Evolutionary conservation across 2,888 invertebrate species (phyloP), one percentile per base, ranked within the genome.

Genomic region (Caradrina clavipalpis): DNA sequence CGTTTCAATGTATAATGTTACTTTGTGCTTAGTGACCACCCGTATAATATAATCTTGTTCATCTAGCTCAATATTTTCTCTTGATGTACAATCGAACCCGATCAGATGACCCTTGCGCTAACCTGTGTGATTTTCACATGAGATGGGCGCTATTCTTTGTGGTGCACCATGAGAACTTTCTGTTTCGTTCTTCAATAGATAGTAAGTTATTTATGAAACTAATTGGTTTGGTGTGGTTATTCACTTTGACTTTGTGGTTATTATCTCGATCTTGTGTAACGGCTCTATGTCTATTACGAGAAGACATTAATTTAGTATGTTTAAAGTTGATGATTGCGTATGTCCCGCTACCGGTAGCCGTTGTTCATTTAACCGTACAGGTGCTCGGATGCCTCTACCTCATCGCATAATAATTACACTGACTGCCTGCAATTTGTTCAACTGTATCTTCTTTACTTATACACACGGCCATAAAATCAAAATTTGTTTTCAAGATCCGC

Each of bases 51-150:
- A 90, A 91, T 92, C 92, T 89, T 81, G 86, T 86, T 88, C 88
- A 92, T 93, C 91, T 92, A 84, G 88, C 87, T 90, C 91, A 90
- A 90, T 93, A 93, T 94, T 93, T 93, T 92, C 92, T 90, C 89
- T 87, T 90, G 91, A 92, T 91, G 88, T 88, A 90, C 89, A 90
- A 91, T 91, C 90, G 92, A 89, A 89, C 88, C 86, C 84, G 89
- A 93, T 93, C 93, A 88, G 88, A 91, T 93, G 93, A 93, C 92
- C 93, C 85, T 78, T 63, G 84, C 82, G 82, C 88, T 87, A 89
- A 86, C 92, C 89, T 86, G 85, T 87, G 87, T 87, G 90, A 91
- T 90, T 87, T 88, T 88, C 84, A 86, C 86, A 86, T 87, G 86
- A 82, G 82, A 84, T 82, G 81, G 73, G 83, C 80, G 81, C 82